Base-by-base conservation (phyloP, 2,797 vertebrate genomes). In the Labeo calbasu region DNA sequence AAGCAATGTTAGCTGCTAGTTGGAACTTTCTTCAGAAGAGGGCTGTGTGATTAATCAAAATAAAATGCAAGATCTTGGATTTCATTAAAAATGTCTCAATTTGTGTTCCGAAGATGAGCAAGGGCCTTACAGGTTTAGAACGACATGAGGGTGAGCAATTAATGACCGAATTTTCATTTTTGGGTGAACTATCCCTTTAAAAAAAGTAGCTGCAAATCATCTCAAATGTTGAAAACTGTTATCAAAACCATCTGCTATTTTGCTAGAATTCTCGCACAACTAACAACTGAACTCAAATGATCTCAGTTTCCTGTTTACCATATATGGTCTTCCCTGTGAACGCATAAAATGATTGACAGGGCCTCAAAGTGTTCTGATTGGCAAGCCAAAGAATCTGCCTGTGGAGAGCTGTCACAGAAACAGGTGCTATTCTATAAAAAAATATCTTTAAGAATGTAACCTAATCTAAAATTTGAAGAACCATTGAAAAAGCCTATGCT, bases 221-320 rank as follows among this genome's bases (percentile, higher is more conserved):
- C 23, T 28, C 14, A 50, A 71, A 25, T 25, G 43, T 40, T 19
- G 17, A 21, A 66, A 66, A 66, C 36, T 8, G 19, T 25, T 23
- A 50, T 50, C 43, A 71, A 71, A 72, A 10, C 21, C 46, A 25
- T 28, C 8, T 2, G 8, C 14, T 50, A 11, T 72, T 72, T 72
- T 28, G 14, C 23, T 28, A 17, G 46, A 46, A 50, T 9, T 72
- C 48, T 28, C 2, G 0, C 17, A 43, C 32, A 40, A 10, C 19
- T 50, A 51, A 51, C 23, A 72, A 51, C 14, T 51, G 23, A 72
- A 51, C 70, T 51, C 2, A 9, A 50, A 72, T 50, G 4, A 28
- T 36, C 28, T 55, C 25, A 63, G 57, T 15, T 77, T 77, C 55
- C 55, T 19, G 21, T 43, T 48, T 63, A 77, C 76, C 36, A 61